Evolutionary conservation across 2,797 vertebrate genomes (phyloP).

Genomic region (Anabas testudineus): DNA sequence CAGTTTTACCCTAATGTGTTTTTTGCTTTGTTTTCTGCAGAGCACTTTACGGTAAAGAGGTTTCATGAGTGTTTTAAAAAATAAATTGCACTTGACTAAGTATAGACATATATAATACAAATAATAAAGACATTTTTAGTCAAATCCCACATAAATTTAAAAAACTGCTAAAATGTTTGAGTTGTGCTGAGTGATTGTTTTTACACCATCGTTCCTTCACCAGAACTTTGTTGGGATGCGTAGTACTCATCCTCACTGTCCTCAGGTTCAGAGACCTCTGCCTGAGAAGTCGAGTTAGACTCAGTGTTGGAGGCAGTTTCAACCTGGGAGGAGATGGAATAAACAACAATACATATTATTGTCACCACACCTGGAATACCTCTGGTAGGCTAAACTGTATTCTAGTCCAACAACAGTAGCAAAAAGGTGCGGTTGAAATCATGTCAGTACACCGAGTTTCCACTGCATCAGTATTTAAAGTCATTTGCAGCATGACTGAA

Average conservation of each 20-base stretch:
- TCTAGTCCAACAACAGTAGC: neutral
- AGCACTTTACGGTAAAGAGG: neutral
- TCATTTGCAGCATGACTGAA: neutral
- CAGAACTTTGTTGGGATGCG: rapidly evolving
- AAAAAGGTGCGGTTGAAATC: neutral
- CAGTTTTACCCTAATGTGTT: neutral
- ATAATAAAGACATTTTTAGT: neutral
- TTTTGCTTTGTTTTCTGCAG: neutral
- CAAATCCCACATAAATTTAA: constrained; percentile 6
- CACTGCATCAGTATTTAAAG: neutral
- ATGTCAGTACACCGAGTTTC: neutral
- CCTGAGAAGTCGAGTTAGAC: rapidly evolving
- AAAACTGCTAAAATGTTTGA: constrained; percentile 23
- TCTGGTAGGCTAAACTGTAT: neutral
- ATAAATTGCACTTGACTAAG: neutral
- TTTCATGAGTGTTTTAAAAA: neutral
- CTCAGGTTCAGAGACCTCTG: neutral
- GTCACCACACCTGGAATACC: constrained; percentile 1
- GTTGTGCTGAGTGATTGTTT: neutral
- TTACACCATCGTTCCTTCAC: constrained; percentile 4
- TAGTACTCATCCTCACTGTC: neutral
- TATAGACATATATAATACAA: constrained; percentile 15
- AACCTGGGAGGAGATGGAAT: neutral
- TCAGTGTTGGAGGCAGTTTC: neutral
- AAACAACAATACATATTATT: neutral